These are phyloP conservation scores for Lepidiolamprologus cunningtoni DNA, from an alignment of 2,113 vertebrate genomes.

Conservation along the genomic window DNA sequence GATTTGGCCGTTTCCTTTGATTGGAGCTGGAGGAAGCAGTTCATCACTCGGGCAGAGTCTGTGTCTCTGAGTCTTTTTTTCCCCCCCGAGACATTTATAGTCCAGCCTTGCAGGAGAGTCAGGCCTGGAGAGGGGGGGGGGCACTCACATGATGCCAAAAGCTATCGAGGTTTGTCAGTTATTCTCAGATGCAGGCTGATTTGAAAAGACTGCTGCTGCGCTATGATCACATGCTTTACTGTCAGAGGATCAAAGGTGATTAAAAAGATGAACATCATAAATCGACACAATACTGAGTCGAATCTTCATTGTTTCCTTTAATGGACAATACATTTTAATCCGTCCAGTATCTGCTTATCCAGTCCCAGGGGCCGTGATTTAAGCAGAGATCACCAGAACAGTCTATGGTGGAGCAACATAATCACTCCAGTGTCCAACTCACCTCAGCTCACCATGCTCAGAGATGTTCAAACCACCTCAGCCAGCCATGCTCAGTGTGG, in stretches of 20 bases:
- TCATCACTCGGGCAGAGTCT: constrained; percentile 7
- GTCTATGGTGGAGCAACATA: background rate
- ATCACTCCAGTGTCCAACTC: background rate
- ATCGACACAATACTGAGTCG: rapidly evolving
- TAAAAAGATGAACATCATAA: background rate
- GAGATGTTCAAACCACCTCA: rapidly evolving
- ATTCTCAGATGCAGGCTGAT: background rate
- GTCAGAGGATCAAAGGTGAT: background rate
- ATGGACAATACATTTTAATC: rapidly evolving
- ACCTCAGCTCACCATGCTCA: background rate
- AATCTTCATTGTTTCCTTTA: background rate
- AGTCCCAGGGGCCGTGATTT: rapidly evolving
- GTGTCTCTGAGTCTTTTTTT: background rate
- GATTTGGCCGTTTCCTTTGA: constrained; percentile 11
- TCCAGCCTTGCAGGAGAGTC: background rate
- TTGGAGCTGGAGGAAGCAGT: constrained; percentile 19
- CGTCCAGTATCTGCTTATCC: background rate
- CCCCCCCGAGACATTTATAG: constrained; percentile 9
- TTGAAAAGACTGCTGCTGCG: background rate
- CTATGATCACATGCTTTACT: background rate
- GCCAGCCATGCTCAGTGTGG: background rate
- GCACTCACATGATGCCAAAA: constrained; percentile 10
- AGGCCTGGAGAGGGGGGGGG: background rate
- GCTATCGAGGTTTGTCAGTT: background rate
- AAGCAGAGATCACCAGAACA: background rate